Percentiles rank a stretch among this genome's conserved stretches.
Evolutionary conservation across 35 echinoderm and acorn worm genomes (phyloP).

Genomic region (Diadema setosum): DNA sequence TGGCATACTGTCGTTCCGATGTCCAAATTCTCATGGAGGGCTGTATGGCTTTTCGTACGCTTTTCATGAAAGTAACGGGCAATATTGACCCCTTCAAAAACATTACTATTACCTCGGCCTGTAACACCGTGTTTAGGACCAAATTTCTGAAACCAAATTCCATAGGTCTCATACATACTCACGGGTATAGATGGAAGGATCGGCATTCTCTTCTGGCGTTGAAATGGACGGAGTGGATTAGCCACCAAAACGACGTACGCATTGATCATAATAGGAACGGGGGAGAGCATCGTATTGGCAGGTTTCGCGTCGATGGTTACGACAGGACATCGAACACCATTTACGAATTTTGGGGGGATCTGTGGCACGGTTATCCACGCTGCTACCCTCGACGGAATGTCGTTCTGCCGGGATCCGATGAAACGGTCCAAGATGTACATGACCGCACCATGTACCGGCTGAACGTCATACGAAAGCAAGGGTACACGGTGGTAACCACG

Average conservation of each 20-base stretch:
- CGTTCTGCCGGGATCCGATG: neutral
- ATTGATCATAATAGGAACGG: constrained; percentile 53
- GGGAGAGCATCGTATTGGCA: constrained; percentile 16
- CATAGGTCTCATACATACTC: constrained; percentile 38
- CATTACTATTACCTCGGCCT: constrained; percentile 63
- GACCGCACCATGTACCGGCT: neutral
- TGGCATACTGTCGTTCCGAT: constrained; percentile 46
- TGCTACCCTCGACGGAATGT: constrained; percentile 30
- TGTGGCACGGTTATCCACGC: constrained; percentile 33
- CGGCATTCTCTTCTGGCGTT: constrained; percentile 14
- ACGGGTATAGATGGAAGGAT: neutral
- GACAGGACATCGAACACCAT: neutral
- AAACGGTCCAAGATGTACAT: neutral
- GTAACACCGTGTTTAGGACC: constrained; percentile 49
- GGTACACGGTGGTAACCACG: neutral
- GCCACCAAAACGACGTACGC: neutral
- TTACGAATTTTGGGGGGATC: constrained; percentile 23
- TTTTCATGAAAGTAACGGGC: constrained; percentile 32
- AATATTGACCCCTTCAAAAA: constrained; percentile 41
- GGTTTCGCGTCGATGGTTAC: constrained; percentile 41
- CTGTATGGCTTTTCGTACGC: constrained; percentile 41
- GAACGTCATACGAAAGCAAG: neutral
- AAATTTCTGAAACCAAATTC: constrained; percentile 39
- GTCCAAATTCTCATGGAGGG: constrained; percentile 52
- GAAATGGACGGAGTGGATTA: constrained; percentile 34